Conservation (phyloP, 2,888 invertebrate genomes). For the Drosophila ezoana region DNA sequence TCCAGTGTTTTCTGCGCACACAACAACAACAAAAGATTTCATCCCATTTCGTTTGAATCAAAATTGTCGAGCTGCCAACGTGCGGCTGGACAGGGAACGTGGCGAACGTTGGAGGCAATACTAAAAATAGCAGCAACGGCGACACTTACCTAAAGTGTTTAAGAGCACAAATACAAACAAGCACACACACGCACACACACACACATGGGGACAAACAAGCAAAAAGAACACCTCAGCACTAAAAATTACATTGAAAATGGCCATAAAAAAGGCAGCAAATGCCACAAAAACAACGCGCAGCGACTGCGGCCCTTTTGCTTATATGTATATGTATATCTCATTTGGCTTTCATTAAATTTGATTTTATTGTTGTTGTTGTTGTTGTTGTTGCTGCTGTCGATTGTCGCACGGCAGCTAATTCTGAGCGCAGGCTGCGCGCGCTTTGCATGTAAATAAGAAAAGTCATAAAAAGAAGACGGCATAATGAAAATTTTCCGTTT, state of each 20-base stretch:
- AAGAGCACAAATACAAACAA: constrained; percentile 52
- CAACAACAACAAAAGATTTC: constrained; percentile 9
- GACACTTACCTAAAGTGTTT: constrained; percentile 75
- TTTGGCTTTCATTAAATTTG: constrained; percentile 73
- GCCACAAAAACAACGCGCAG: constrained; percentile 37
- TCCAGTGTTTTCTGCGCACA: neutral
- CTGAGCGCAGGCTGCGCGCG: constrained; percentile 41
- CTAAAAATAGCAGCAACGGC: constrained; percentile 60
- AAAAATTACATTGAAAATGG: constrained; percentile 75
- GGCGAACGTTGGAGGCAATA: constrained; percentile 18
- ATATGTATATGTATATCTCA: constrained; percentile 39
- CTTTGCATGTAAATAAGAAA: constrained; percentile 65
- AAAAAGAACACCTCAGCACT: constrained; percentile 69
- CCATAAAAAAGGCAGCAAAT: constrained; percentile 61
- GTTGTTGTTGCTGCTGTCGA: constrained; percentile 35
- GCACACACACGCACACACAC: constrained; percentile 24
- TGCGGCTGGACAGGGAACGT: constrained; percentile 35
- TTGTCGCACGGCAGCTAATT: constrained; percentile 65
- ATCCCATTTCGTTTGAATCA: constrained; percentile 23
- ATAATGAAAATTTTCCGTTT: constrained; percentile 43
- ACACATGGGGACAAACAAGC: constrained; percentile 9
- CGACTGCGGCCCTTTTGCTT: constrained; percentile 50
- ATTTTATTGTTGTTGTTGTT: constrained; percentile 59
- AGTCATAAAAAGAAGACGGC: constrained; percentile 47
- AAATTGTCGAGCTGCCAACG: constrained; percentile 31